Percentiles rank a stretch among this genome's conserved stretches.
Conservation (phyloP, 2,888 invertebrate species). For the Brachyopa scutellaris region DNA sequence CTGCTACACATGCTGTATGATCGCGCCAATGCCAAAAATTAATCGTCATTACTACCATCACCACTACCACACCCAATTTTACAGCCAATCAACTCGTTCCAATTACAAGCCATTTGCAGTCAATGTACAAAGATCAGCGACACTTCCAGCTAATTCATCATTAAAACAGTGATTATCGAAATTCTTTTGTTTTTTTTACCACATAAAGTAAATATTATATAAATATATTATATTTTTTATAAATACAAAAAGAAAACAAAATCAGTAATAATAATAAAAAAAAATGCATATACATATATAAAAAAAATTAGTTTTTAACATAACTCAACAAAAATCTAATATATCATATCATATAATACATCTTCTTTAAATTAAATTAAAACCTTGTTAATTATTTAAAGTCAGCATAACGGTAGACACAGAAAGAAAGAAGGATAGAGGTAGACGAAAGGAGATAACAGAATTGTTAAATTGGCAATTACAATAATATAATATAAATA, state of each 20-base stretch:
- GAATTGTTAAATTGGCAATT: conserved; percentile 36
- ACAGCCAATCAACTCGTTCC: conserved; percentile 82
- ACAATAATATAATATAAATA: conserved; percentile 10
- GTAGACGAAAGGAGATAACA: neutral
- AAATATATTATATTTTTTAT: conserved; percentile 70
- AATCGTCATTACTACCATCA: conserved; percentile 47
- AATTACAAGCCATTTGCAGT: conserved; percentile 82
- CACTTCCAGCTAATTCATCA: conserved; percentile 92
- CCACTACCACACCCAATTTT: conserved; percentile 27
- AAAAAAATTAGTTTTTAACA: conserved; percentile 64
- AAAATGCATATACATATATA: conserved; percentile 66
- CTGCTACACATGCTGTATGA: conserved; percentile 28
- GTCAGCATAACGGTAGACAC: conserved; percentile 55
- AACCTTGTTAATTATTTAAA: conserved; percentile 69
- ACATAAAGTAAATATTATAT: conserved; percentile 67
- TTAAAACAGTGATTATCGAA: conserved; percentile 82
- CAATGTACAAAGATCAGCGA: conserved; percentile 91
- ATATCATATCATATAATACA: conserved; percentile 70
- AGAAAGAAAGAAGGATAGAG: conserved; percentile 25
- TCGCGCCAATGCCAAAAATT: conserved; percentile 34
- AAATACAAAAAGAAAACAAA: conserved; percentile 45
- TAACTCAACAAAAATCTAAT: conserved; percentile 55
- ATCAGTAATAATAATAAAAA: conserved; percentile 62
- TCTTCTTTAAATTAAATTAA: conserved; percentile 62
- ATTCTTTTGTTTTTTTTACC: conserved; percentile 59